Percentiles rank a stretch among this genome's conserved stretches.
Conservation (phyloP, 35 echinoderm and acorn worm species). For the Amphiura filiformis region DNA sequence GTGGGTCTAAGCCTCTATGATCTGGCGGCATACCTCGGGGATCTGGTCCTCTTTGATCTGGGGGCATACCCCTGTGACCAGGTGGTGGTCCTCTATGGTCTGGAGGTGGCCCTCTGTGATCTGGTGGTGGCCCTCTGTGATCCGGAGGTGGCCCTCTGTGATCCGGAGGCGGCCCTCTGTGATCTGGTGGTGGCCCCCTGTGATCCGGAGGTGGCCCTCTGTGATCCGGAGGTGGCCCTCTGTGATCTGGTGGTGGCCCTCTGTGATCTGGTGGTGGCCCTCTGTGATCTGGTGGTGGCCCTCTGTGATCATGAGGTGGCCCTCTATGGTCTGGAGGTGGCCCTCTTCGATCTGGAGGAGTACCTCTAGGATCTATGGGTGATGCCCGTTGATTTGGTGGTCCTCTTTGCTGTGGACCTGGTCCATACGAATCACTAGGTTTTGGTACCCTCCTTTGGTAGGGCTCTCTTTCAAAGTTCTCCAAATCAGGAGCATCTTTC, state of each 20-base stretch:
- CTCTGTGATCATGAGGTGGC: slow-evolving; percentile 23
- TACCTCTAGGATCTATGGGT: background rate
- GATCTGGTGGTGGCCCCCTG: slow-evolving; percentile 12
- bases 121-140: slow-evolving; percentile 32
- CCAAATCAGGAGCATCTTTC: slow-evolving; percentile 9
- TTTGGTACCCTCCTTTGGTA: slow-evolving; percentile 33
- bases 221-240: background rate
- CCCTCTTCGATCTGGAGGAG: background rate
- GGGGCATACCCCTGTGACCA: background rate
- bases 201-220: background rate
- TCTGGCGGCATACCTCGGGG: background rate
- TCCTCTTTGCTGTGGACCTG: slow-evolving; percentile 50
- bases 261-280: slow-evolving; percentile 15
- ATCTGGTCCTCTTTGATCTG: background rate
- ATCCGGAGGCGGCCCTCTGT: slow-evolving; percentile 29
- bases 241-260: background rate
- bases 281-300: slow-evolving; percentile 32
- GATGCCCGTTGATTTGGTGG: slow-evolving; percentile 35
- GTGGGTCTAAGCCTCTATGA: slow-evolving; percentile 11
- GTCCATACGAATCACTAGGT: slow-evolving; percentile 32
- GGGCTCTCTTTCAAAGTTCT: slow-evolving; percentile 65
- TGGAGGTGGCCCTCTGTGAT: slow-evolving; percentile 14
- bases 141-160: slow-evolving; percentile 43
- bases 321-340: background rate
- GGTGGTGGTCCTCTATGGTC: slow-evolving; percentile 28